Conservation (phyloP, 1,140 invertebrate genomes). For the Zaprionus camerounensis region DNA sequence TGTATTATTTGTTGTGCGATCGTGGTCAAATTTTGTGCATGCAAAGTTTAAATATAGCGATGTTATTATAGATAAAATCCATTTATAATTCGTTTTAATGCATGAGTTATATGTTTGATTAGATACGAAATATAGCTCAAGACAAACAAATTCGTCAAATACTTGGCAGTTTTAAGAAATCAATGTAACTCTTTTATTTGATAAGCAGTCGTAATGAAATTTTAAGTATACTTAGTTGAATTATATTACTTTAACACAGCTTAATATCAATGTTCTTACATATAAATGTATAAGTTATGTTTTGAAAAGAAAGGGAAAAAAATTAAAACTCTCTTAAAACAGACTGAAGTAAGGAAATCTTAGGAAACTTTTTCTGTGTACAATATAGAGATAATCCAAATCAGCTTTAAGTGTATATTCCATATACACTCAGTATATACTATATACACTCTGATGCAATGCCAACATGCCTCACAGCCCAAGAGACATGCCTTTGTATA, state of each 20-base stretch:
- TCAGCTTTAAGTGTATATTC: too few relatives aligned
- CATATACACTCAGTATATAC: background rate
- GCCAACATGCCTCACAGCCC: background rate
- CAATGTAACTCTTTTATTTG: background rate
- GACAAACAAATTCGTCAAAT: too few relatives aligned
- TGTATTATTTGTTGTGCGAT: background rate
- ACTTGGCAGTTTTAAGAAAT: too few relatives aligned
- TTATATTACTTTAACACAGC: background rate
- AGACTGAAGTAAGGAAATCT: background rate
- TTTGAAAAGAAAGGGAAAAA: background rate
- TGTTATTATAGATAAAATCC: too few relatives aligned
- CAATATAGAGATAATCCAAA: too few relatives aligned
- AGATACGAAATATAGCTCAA: too few relatives aligned
- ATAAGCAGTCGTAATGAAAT: background rate
- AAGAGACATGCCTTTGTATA: background rate
- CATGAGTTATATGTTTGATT: too few relatives aligned
- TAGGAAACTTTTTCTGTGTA: background rate
- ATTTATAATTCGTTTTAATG: too few relatives aligned
- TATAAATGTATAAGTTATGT: background rate
- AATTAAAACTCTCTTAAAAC: background rate
- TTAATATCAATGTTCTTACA: background rate
- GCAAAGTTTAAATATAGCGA: background rate
- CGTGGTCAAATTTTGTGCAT: background rate
- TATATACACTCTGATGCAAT: background rate
- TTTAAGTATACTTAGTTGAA: background rate